Percentiles rank a stretch among this genome's conserved stretches.
These are phyloP conservation scores for Homarus gammarus DNA, from an alignment of 2,888 invertebrate species.

Conservation along the genomic window DNA sequence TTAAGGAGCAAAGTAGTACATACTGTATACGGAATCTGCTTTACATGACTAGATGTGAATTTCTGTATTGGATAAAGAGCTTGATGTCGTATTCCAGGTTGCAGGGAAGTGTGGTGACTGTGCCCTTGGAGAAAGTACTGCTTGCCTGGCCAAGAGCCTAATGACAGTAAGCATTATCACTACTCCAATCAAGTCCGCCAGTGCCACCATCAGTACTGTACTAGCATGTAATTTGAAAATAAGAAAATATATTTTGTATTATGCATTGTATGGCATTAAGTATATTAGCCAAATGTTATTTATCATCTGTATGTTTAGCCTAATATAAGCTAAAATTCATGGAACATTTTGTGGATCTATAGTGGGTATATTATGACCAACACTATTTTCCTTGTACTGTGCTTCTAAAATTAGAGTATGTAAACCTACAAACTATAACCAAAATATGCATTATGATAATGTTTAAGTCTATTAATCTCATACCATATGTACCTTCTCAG, in stretches of 20 bases:
- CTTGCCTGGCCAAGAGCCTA: constrained; percentile 61
- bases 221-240: neutral
- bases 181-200: neutral
- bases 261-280: neutral
- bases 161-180: neutral
- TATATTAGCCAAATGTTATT: neutral
- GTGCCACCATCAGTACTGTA: neutral
- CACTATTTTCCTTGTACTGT: neutral
- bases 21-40: neutral
- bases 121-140: constrained; percentile 63
- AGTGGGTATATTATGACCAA: neutral
- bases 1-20: neutral
- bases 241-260: neutral
- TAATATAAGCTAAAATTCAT: neutral
- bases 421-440: neutral
- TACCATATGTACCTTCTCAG: no score
- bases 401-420: no score
- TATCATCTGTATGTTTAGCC: neutral
- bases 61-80: neutral
- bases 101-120: constrained; percentile 62
- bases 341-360: neutral
- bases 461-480: no score
- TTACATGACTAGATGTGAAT: no score
- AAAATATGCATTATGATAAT: no score
- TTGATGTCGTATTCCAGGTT: constrained; percentile 35